phyloP scores from a whole-genome alignment of 2,888 invertebrate species.

The Arenicola marina region DNA sequence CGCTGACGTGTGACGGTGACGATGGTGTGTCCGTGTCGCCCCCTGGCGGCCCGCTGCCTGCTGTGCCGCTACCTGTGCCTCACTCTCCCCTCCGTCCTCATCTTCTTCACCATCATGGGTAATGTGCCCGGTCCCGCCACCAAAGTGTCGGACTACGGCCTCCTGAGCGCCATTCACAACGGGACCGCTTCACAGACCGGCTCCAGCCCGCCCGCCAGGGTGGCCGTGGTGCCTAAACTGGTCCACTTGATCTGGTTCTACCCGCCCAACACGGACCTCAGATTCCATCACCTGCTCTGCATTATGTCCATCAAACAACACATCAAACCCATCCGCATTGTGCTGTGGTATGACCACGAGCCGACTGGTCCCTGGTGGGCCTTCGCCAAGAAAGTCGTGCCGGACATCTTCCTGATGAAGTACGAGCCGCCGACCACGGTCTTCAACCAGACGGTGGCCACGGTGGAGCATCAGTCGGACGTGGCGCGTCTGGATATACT shows the following conservation, averaged over 20 bases:
- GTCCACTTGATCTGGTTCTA: conserved; percentile 32
- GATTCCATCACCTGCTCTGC: conserved; percentile 31
- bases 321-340: conserved; percentile 24
- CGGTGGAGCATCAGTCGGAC: conserved; percentile 35
- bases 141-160: too few relatives aligned
- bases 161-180: too few relatives aligned
- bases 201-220: too few relatives aligned
- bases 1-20: too few relatives aligned
- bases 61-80: too few relatives aligned
- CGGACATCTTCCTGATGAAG: conserved; percentile 18
- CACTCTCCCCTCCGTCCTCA: too few relatives aligned
- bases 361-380: conserved; percentile 34
- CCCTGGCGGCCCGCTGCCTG: too few relatives aligned
- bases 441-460: conserved; percentile 17
- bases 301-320: conserved; percentile 24
- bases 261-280: conserved; percentile 15
- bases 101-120: too few relatives aligned
- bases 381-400: conserved; percentile 15
- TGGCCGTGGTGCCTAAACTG: conserved; percentile 22
- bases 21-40: too few relatives aligned
- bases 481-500: conserved; percentile 33
- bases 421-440: conserved; percentile 16
- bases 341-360: conserved; percentile 27
- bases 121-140: too few relatives aligned
- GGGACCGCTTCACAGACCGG: too few relatives aligned